Base-by-base conservation (phyloP, 1,140 invertebrate species). In the Calliopsis andreniformis region DNA sequence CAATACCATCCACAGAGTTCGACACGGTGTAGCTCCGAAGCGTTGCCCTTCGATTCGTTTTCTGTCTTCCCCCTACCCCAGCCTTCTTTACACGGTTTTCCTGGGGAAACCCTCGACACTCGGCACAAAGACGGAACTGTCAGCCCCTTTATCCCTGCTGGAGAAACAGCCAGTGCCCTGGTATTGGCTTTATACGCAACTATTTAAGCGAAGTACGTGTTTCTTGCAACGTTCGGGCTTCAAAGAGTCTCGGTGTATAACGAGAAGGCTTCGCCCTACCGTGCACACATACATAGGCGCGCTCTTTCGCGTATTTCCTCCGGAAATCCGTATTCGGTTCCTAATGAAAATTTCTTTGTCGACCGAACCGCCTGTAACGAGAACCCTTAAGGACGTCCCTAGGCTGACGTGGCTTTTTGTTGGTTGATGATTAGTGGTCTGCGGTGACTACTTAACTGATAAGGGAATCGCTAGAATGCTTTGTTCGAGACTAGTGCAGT, bases 1-100 rank as follows among this genome's bases (percentile, higher is more conserved):
- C 35, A 58, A 71, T 84, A 85, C 87, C 79, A 87, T 82, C 76
- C 71, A 53, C 61, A 80, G 82, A 80, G 81, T 12, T 77, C 75
- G 79, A 81, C 80, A 78, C 80, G 76, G 23, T 67, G 63, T 49
- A 3, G 68, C 55, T 68, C 25, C 42, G 39, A 18, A 56, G 49
- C 25, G 64, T 63, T 42, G 25, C 79, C 77, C 77, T 53, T 56
- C 69, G 59, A 73, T 61, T 53, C 56, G 53, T 51, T 76, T 70
- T 59, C 53, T 53, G 61, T 70, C 56, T 51, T 49, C 47, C 23
- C 58, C 55, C 32, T 7, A 18, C 51, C 6, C 18, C 28, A 16
- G n/a, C 23, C 20, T 76, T 28, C 51, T 62, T 81, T 51, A n/a
- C 53, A 20, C 25, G 30, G 42, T 62, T 64, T 55, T 30, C 56